These are phyloP conservation scores for Tenrec ecaudatus DNA, from an alignment of 2,113 vertebrate genomes.

Conservation along the genomic window DNA sequence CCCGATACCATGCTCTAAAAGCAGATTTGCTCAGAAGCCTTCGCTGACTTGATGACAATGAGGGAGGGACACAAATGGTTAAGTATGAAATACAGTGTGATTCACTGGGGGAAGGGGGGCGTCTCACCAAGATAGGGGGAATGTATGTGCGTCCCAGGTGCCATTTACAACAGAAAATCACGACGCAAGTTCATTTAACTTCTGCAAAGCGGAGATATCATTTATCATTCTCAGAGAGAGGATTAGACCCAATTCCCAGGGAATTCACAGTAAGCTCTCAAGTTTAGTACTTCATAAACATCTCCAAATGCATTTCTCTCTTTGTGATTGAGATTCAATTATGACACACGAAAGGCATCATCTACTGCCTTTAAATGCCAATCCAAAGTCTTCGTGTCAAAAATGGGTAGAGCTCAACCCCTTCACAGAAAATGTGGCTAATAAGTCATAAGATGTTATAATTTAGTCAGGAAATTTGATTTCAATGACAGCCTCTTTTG, in stretches of 20 bases:
- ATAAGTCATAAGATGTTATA: too few species aligned
- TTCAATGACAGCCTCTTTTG: not conserved
- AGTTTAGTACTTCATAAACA: too few species aligned
- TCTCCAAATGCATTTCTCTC: not conserved
- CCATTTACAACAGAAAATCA: not conserved
- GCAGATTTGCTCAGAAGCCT: constrained; percentile 25
- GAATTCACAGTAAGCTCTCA: too few species aligned
- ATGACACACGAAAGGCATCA: constrained; percentile 18
- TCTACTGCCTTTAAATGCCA: not conserved
- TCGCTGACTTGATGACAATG: not conserved
- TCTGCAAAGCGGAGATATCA: too few species aligned
- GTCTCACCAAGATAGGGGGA: not conserved
- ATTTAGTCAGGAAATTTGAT: not conserved
- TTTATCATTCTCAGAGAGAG: too few species aligned
- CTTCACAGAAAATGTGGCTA: not conserved
- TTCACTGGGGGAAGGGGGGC: not conserved
- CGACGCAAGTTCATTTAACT: not conserved
- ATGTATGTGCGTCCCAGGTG: not conserved
- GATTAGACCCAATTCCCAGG: too few species aligned
- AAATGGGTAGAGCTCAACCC: not conserved
- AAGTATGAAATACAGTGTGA: not conserved
- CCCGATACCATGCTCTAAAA: not conserved
- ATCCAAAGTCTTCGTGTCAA: constrained; percentile 15
- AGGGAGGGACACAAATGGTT: not conserved
- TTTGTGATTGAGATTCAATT: constrained; percentile 31